These are phyloP conservation scores for Acrobasis repandana DNA, from an alignment of 2,888 invertebrate species.

Conservation along the genomic window DNA sequence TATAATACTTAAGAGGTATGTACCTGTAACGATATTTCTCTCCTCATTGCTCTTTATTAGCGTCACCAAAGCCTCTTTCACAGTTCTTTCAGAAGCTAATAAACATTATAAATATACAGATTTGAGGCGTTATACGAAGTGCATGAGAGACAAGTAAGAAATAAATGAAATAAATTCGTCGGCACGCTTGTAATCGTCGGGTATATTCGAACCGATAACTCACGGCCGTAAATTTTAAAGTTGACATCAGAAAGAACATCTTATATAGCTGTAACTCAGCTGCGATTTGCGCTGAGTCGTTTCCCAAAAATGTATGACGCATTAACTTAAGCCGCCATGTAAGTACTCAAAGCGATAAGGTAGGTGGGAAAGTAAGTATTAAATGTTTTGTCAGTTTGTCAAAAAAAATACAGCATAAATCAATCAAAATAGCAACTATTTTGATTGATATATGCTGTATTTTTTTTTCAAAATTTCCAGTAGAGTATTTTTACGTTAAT, in stretches of 20 bases:
- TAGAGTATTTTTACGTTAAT: too few relatives aligned
- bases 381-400: too few relatives aligned
- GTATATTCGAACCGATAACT: conserved; percentile 72
- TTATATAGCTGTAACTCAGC: conserved; percentile 73
- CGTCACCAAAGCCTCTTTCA: conserved; percentile 62
- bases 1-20: conserved; percentile 9
- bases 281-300: conserved; percentile 17
- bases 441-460: too few relatives aligned
- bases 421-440: too few relatives aligned
- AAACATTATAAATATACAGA: conserved; percentile 73
- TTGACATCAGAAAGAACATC: conserved; percentile 81
- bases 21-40: conserved; percentile 40
- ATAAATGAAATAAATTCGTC: conserved; percentile 80
- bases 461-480: too few relatives aligned
- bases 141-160: conserved; percentile 63
- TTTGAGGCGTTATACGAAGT: conserved; percentile 67
- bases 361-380: too few relatives aligned
- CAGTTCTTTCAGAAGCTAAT: conserved; percentile 65
- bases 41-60: conserved; percentile 58
- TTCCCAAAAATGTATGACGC: conserved; percentile 13
- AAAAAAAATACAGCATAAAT: too few relatives aligned
- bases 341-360: neutral
- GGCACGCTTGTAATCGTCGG: conserved; percentile 76
- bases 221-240: conserved; percentile 79
- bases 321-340: neutral